These are phyloP conservation scores for Progne subis DNA, from an alignment of 2,113 vertebrate genomes.

Conservation along the genomic window DNA sequence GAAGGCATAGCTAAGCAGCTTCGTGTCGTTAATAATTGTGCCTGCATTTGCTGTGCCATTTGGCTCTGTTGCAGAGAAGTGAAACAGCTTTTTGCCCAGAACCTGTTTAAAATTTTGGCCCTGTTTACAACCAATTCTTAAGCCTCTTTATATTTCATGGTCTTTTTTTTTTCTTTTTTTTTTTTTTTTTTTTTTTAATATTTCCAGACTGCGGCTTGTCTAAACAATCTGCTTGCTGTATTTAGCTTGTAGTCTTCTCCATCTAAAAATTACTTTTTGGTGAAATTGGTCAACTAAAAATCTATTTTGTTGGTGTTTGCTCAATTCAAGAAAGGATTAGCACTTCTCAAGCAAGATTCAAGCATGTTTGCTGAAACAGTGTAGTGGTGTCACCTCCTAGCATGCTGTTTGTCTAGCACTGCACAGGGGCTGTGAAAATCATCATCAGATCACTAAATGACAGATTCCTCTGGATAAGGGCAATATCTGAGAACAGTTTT, in stretches of 20 bases:
- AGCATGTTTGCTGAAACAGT: neutral
- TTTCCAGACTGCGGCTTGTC: constrained; percentile 35
- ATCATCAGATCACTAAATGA: neutral
- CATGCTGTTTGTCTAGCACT: neutral
- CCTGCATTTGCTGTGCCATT: neutral
- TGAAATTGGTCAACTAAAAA: neutral
- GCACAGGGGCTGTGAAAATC: neutral
- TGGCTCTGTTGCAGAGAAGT: neutral
- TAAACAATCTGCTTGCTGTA: constrained; percentile 39
- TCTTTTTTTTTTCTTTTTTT: neutral
- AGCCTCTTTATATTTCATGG: constrained; percentile 1
- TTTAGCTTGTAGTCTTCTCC: constrained; percentile 1
- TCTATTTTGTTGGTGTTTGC: neutral
- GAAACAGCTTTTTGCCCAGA: neutral
- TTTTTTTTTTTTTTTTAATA: neutral
- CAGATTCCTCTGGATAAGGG: neutral
- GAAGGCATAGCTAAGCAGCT: neutral
- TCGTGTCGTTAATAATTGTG: neutral
- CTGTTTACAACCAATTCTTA: neutral
- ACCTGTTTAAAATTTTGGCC: neutral
- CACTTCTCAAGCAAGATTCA: neutral
- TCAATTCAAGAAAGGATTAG: constrained; percentile 16
- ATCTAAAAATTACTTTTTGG: constrained; percentile 21
- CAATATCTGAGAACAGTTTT: neutral
- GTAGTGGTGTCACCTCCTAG: neutral